Conservation (phyloP, 2,888 invertebrate genomes). For the Platynereis dumerilii region DNA sequence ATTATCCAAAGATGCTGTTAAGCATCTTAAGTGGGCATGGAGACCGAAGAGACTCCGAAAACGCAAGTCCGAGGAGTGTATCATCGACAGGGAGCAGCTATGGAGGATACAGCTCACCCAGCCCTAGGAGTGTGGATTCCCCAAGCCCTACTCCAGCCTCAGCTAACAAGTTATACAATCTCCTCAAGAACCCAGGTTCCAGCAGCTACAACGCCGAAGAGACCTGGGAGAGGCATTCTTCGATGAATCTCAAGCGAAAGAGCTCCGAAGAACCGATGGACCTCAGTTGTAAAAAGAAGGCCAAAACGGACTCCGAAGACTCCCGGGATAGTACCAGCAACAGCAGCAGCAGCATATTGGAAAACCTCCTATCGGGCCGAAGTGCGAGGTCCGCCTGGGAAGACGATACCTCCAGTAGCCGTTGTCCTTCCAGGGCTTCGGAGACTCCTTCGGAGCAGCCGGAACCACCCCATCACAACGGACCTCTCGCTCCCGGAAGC, state of each 20-base stretch:
- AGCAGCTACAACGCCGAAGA: slow-evolving; percentile 1
- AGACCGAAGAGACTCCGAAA: not conserved
- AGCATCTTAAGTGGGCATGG: not conserved
- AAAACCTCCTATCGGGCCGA: not conserved
- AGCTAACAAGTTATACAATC: slow-evolving; percentile 3
- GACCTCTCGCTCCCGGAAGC: slow-evolving; percentile 15
- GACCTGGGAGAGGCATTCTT: not conserved
- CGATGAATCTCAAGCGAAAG: not conserved
- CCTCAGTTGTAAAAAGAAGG: not conserved
- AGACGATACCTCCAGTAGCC: not conserved
- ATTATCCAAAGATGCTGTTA: no score
- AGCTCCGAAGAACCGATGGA: slow-evolving; percentile 5
- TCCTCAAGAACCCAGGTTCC: not conserved
- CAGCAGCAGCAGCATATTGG: not conserved
- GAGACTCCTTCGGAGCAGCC: not conserved
- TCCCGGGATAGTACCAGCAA: not conserved
- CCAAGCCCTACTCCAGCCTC: slow-evolving; percentile 1
- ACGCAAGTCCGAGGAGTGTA: not conserved
- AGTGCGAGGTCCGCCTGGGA: not conserved
- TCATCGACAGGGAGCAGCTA: not conserved
- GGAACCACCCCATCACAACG: no score
- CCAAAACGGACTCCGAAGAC: not conserved
- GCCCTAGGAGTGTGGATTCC: not conserved
- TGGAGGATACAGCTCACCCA: not conserved
- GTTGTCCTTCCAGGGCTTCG: not conserved